Base-by-base conservation (phyloP, 2,888 invertebrate genomes). In the Clusia tigrina region DNA sequence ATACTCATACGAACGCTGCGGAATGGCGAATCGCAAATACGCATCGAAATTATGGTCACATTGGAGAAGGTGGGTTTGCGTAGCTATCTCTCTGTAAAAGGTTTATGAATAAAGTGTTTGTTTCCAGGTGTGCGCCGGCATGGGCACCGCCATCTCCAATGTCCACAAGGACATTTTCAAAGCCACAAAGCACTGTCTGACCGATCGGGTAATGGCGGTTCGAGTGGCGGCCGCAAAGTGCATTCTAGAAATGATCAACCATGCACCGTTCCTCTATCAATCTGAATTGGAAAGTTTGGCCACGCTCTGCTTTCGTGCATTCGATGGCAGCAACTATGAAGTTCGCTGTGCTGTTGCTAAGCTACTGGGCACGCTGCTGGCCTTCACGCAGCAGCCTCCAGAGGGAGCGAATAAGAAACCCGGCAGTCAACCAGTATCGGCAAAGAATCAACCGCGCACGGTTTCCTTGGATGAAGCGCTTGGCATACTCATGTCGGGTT, bases 31-130 rank as follows among this genome's bases (percentile, higher is more conserved):
- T 98, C 98, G 0, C 98, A 97, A 83, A 94, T 94, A 1, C 88
- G 98, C 69, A 92, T 96, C 71, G 98, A 99, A 86, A 97, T 98
- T 64, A 96, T 99, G 95, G 88, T 92, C 67, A 98, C 98, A 0
- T 86, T 99, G 71, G 95, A 97, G 83, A 98, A 97, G 88, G 93
- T 96, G n/a, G n/a, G n/a, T n/a, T n/a, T n/a, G n/a, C n/a, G n/a
- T n/a, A n/a, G n/a, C n/a, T n/a, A n/a, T n/a, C n/a, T n/a, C n/a
- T n/a, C n/a, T n/a, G n/a, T n/a, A n/a, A n/a, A n/a, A n/a, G n/a
- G 9, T 54, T 32, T 42, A 3, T 32, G 9, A 15, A 20, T 18
- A 24, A 22, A 48, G 3, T 25, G 12, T 18, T 37, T 22, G 23
- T 5, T 42, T 6, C 1, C 26, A 2, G 75, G 81, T 81, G 2